Evolutionary conservation across 2,113 vertebrate species (phyloP).

Genomic region (Origma solitaria): DNA sequence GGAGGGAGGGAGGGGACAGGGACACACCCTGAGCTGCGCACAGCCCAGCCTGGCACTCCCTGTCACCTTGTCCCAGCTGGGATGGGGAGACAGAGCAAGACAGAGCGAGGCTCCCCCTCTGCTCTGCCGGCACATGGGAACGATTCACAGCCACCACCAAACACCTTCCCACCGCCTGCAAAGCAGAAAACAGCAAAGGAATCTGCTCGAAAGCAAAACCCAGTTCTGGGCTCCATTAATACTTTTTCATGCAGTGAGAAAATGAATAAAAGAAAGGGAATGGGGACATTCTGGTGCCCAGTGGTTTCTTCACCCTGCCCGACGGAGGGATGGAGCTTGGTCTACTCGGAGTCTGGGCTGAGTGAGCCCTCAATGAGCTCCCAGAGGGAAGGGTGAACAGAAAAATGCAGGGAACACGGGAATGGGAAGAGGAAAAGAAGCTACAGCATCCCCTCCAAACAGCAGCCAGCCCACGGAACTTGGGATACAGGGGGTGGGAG

Average conservation of each 20-base stretch:
- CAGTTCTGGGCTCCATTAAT: background rate
- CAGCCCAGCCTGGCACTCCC: background rate
- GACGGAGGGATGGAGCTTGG: background rate
- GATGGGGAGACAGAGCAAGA: background rate
- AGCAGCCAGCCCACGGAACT: slow-evolving; percentile 38
- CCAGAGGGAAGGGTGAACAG: background rate
- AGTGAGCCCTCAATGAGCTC: background rate
- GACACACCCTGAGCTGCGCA: background rate
- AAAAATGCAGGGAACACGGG: background rate
- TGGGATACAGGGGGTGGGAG: background rate
- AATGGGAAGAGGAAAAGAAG: background rate
- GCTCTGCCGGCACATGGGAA: fast-evolving
- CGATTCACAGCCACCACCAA: background rate
- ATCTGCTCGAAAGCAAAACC: background rate
- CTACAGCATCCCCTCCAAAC: background rate
- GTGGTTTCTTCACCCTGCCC: background rate
- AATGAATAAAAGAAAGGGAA: background rate
- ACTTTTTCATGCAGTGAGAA: slow-evolving; percentile 22
- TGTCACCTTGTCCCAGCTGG: background rate
- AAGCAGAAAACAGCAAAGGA: background rate
- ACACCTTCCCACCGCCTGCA: background rate
- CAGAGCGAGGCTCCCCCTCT: background rate
- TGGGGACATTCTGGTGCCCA: fast-evolving
- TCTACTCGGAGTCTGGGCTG: background rate
- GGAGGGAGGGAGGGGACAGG: background rate